Base-by-base conservation (phyloP, 2,113 vertebrate genomes). In the Tiliqua scincoides region DNA sequence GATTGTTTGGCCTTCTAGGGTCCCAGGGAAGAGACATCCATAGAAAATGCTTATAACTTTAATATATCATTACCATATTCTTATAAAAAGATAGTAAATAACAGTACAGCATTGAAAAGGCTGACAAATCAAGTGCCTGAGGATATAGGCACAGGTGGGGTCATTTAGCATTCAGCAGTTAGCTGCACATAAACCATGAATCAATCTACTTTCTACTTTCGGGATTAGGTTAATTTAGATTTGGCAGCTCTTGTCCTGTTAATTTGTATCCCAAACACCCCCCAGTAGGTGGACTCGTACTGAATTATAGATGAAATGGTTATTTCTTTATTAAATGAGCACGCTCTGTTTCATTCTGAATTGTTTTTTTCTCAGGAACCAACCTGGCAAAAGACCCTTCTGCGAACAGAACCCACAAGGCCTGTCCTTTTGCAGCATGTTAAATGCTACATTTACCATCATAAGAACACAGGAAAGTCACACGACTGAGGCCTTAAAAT, bases 141-240 rank as follows among this genome's bases (percentile, higher is more conserved):
- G 32, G 65, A 81, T 89, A 85, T 35, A 85, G 77, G 78, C 89
- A 88, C 82, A 92, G 92, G 82, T 57, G 48, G 85, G 86, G 84
- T 90, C 59, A 84, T 74, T 84, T 87, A 91, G 62, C 17, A 87
- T 88, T 15, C 57, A 86, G 86, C 80, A 94, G 89, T 93, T 91
- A 90, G 65, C 82, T 89, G 59, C 35, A 82, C 54, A 89, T 86
- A 92, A 95, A 82, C 67, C 71, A 82, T 62, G 71, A 88, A 90
- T 89, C 85, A 71, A 48, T 67, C 86, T 94, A 76, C 81, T 85
- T 90, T 67, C 86, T 94, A 76, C 81, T 85, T 90, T 90, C 70
- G 37, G 78, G 86, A 85, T 73, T 85, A 85, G 77, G 87, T 63
- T 84, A 92, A 92, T 92, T 92, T 84, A 88, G 85, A 89, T 83